Evolutionary conservation across 2,797 vertebrate genomes (phyloP).

Genomic region (Geotrypetes seraphini): DNA sequence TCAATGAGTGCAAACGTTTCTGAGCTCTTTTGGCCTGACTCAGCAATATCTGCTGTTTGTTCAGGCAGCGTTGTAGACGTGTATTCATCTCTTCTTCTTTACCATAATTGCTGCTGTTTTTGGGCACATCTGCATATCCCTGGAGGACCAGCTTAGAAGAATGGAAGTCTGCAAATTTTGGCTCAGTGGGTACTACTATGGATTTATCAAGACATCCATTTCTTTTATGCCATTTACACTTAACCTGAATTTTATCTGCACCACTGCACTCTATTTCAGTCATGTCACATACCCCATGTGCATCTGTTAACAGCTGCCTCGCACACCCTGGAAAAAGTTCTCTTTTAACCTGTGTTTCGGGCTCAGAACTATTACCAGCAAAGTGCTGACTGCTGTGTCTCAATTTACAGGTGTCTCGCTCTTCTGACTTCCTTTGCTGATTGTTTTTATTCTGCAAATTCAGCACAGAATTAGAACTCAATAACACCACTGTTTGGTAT

Average conservation of each 20-base stretch:
- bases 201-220: constrained; percentile 40
- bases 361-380: constrained; percentile 25
- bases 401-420: constrained; percentile 35
- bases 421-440: constrained; percentile 32
- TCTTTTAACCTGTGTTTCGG: constrained; percentile 44
- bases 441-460: constrained; percentile 38
- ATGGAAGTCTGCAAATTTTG: constrained; percentile 35
- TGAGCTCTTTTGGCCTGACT: constrained; percentile 56
- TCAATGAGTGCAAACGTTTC: constrained; percentile 67
- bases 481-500: constrained; percentile 54
- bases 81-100: constrained; percentile 49
- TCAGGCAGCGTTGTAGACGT: constrained; percentile 54
- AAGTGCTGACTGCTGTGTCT: constrained; percentile 44
- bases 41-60: constrained; percentile 62
- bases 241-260: constrained; percentile 38
- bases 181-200: constrained; percentile 31
- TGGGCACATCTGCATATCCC: constrained; percentile 22
- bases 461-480: constrained; percentile 49
- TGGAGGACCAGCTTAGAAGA: constrained; percentile 31
- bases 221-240: constrained; percentile 43
- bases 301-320: constrained; percentile 24
- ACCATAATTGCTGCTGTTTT: constrained; percentile 15
- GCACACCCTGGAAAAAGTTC: constrained; percentile 26
- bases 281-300: constrained; percentile 37
- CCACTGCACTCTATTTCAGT: constrained; percentile 27